Percentiles rank a stretch among this genome's conserved stretches.
Conservation (phyloP, 2,888 invertebrate species). For the Callosobruchus maculatus region DNA sequence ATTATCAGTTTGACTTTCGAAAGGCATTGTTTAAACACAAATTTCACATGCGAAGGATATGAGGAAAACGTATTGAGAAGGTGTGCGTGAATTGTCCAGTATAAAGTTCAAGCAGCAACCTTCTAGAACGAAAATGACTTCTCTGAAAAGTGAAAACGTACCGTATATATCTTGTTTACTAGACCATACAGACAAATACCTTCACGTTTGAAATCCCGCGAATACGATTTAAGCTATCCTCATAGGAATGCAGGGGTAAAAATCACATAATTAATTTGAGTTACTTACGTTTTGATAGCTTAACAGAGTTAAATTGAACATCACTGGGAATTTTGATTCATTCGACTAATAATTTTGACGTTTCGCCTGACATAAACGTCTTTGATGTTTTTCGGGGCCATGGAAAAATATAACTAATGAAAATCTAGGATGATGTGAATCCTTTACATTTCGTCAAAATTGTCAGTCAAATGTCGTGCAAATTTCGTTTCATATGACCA, state of each 20-base stretch:
- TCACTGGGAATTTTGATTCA: conserved; percentile 10
- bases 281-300: not conserved
- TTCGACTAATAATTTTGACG: conserved; percentile 6
- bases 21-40: no score
- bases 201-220: no score
- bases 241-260: not conserved
- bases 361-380: conserved; percentile 10
- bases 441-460: conserved; percentile 25
- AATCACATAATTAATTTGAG: not conserved
- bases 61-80: no score
- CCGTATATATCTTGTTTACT: no score
- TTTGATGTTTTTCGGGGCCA: not conserved
- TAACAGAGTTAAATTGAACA: conserved; percentile 2
- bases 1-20: no score
- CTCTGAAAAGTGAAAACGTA: no score
- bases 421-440: conserved; percentile 16
- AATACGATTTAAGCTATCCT: not conserved
- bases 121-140: no score
- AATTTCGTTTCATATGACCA: conserved; percentile 22
- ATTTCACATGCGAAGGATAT: no score
- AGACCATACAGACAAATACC: no score
- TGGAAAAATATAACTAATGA: not conserved
- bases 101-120: no score
- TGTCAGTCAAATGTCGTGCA: conserved; percentile 24
- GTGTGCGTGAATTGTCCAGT: no score